Evolutionary conservation across 2,888 invertebrate genomes (phyloP), one percentile per base, ranked within the genome.

Genomic region (Cephus pygmeus): DNA sequence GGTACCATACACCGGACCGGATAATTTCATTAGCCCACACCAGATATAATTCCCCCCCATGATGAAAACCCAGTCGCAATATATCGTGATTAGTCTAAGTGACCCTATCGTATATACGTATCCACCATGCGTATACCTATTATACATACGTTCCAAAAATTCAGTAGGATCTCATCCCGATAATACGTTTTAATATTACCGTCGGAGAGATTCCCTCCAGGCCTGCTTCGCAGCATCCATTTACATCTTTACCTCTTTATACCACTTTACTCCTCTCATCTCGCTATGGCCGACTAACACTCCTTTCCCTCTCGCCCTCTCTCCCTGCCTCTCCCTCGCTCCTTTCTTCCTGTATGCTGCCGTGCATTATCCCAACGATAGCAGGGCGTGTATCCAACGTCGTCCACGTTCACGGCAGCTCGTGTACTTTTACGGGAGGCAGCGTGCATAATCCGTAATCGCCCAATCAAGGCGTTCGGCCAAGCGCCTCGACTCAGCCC

Each of bases 21-120:
- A 90, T 90, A 90, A 90, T 90, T 90, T 89, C 88, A 90, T 90
- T 90, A 89, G 89, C 85, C 84, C 80, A 85, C 85, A 85, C 84
- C 83, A 35, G 33, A 34, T 34, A 34, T 12, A 34, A 71, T 76
- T 79, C 83, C 80, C 82, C 82, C 77, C 80, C 76, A 81, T 77
- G 81, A 80, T 71, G 11, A 71, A 71, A 82, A 82, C 81, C 82
- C 82, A 80, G 79, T 78, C 82, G 74, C 81, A 78, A 79, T 79
- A 81, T 82, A 80, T 75, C 73, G 56, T 56, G 23, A 56, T 56
- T 23, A 56, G 56, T 56, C 23, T 56, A 56, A 56, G 23, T 56
- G 56, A 56, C 56, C 15, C 23, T 23, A 9, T 4, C 9, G 1
- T 56, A 56, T 56, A 56, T 56, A 9, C 56, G 2, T 15, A 56